A percentile compares a stretch with the other conserved stretches of the same genome.
Conservation (phyloP, 1,140 invertebrate species). For the Drosophila takahashii region DNA sequence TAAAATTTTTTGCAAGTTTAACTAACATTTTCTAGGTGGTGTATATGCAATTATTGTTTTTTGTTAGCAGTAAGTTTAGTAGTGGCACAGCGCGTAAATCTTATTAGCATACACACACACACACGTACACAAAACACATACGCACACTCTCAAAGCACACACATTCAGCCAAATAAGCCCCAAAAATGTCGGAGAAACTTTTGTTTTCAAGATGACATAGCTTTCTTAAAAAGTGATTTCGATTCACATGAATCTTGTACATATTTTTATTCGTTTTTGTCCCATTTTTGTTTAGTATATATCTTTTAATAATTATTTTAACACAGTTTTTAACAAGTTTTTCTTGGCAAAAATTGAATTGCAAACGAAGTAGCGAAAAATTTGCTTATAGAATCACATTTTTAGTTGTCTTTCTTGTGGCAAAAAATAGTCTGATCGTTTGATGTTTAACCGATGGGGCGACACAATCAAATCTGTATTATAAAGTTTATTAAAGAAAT, state of each 20-base stretch:
- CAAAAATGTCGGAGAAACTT: not conserved
- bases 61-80: conserved; percentile 68
- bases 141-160: not conserved
- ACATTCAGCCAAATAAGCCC: conserved; percentile 4
- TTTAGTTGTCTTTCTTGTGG: conserved; percentile 16
- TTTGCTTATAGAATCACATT: conserved; percentile 54
- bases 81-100: conserved; percentile 67
- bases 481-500: conserved; percentile 3
- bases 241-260: conserved; percentile 19
- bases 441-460: not conserved
- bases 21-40: conserved; percentile 57
- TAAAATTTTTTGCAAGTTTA: conserved; percentile 57
- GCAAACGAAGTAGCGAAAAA: conserved; percentile 25
- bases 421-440: conserved; percentile 4
- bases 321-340: conserved; percentile 17
- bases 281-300: not conserved
- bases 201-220: not conserved
- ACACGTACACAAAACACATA: conserved; percentile 22
- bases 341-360: conserved; percentile 9
- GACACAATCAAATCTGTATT: not conserved
- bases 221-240: conserved; percentile 3
- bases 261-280: conserved; percentile 11
- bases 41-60: conserved; percentile 54
- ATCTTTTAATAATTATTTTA: conserved; percentile 5
- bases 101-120: conserved; percentile 20